Evolutionary conservation across 2,113 vertebrate genomes (phyloP).

Genomic region (Phylloscopus trochilus): DNA sequence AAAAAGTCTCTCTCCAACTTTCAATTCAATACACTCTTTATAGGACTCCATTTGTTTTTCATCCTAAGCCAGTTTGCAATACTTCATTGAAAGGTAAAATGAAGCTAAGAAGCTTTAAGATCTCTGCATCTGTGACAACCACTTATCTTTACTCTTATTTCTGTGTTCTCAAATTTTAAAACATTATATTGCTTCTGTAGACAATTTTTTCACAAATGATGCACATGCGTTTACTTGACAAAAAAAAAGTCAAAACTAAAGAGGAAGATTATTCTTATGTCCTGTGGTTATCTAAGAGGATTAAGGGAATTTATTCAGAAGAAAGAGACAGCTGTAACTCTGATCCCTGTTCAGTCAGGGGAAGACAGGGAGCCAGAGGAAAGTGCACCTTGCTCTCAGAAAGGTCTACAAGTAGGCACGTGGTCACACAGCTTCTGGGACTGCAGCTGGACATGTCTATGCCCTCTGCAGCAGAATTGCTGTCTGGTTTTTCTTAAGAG

Average conservation of each 20-base stretch:
- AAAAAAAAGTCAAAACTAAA: neutral
- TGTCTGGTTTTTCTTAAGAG: neutral
- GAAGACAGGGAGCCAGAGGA: neutral
- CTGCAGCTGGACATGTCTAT: neutral
- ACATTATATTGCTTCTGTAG: neutral
- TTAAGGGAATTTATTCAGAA: neutral
- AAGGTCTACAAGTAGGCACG: rapidly evolving
- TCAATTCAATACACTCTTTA: neutral
- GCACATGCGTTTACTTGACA: neutral
- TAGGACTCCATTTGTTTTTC: neutral
- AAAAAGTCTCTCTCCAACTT: neutral
- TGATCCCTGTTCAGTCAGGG: neutral
- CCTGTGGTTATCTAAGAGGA: neutral
- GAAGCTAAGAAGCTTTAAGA: neutral
- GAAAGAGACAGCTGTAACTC: neutral
- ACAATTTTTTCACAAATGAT: neutral
- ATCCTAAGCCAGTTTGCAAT: neutral
- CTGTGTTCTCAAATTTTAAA: neutral
- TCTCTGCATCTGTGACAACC: neutral
- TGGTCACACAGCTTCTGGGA: neutral
- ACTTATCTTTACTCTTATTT: neutral
- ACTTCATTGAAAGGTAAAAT: neutral
- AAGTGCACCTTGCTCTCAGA: neutral
- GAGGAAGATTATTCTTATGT: neutral
- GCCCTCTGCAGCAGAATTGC: neutral